phyloP scores from a whole-genome alignment of 2,888 invertebrate species.

The Drosophila mimetica region DNA sequence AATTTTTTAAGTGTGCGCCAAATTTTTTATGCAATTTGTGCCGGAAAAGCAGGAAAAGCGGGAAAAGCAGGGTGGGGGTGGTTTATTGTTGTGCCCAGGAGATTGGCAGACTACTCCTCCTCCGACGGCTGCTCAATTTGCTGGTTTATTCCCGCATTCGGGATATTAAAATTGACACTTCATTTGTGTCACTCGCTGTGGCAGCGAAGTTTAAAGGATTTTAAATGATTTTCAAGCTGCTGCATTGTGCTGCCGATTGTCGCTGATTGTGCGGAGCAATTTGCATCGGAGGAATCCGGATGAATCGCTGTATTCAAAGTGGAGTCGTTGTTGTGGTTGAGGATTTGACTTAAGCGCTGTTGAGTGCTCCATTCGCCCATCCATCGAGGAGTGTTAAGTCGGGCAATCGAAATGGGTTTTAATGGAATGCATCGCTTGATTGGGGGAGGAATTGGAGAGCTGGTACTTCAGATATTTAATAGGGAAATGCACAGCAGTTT shows the following conservation, averaged over 20 bases:
- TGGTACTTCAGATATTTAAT: neutral
- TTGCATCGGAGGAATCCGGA: slow-evolving; percentile 18
- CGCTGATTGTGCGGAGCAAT: slow-evolving; percentile 36
- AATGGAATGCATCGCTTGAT: neutral
- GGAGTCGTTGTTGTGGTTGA: slow-evolving; percentile 31
- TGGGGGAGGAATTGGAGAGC: neutral
- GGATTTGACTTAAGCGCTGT: slow-evolving; percentile 24
- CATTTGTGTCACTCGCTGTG: slow-evolving; percentile 57
- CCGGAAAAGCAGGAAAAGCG: slow-evolving; percentile 5
- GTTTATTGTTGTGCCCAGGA: slow-evolving; percentile 25
- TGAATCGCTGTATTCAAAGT: slow-evolving; percentile 6
- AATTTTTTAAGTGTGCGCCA: slow-evolving; percentile 60
- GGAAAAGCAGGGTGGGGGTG: neutral
- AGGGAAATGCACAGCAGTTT: neutral
- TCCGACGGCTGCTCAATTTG: slow-evolving; percentile 60
- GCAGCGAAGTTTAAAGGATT: slow-evolving; percentile 34
- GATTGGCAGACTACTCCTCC: slow-evolving; percentile 18
- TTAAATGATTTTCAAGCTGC: slow-evolving; percentile 40
- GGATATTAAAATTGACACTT: slow-evolving; percentile 69
- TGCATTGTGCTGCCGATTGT: slow-evolving; percentile 24
- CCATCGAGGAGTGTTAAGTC: neutral
- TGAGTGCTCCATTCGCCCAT: slow-evolving; percentile 5
- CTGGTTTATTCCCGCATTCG: slow-evolving; percentile 34
- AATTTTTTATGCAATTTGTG: slow-evolving; percentile 69
- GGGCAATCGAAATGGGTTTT: neutral